A percentile compares a stretch with the other conserved stretches of the same genome.
Evolutionary conservation across 2,797 vertebrate species (phyloP).

Genomic region (Hippoglossus hippoglossus): DNA sequence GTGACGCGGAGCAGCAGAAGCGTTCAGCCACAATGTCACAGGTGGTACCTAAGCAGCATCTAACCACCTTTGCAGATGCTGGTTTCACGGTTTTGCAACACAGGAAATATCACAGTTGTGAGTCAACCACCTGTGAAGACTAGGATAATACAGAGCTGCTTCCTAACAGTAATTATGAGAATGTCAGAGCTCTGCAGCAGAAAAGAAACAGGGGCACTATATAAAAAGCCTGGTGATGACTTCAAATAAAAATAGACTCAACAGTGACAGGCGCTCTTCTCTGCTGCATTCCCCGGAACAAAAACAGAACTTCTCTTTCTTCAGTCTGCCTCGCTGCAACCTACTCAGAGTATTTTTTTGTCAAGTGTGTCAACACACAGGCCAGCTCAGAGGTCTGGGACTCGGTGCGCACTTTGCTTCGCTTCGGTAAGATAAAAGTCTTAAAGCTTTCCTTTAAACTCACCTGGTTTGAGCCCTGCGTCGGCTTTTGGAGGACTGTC

Average conservation of each 20-base stretch:
- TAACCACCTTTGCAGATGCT: conserved; percentile 60
- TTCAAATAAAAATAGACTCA: conserved; percentile 73
- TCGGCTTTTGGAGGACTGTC: conserved; percentile 82
- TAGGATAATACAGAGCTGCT: conserved; percentile 46
- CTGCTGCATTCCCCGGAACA: conserved; percentile 45
- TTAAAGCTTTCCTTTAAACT: conserved; percentile 33
- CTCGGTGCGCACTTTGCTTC: neutral
- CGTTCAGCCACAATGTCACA: conserved; percentile 49
- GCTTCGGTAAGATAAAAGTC: conserved; percentile 7
- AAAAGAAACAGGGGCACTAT: conserved; percentile 43
- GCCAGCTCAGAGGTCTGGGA: conserved; percentile 21
- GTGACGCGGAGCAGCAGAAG: conserved; percentile 22
- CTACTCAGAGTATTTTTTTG: conserved; percentile 26
- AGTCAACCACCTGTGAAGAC: conserved; percentile 66
- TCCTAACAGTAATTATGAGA: conserved; percentile 59
- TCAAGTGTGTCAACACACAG: conserved; percentile 41
- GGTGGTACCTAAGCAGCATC: conserved; percentile 60
- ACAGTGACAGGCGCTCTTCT: conserved; percentile 57
- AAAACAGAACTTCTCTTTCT: conserved; percentile 59
- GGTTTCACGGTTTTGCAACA: conserved; percentile 49
- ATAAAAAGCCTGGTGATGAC: conserved; percentile 56
- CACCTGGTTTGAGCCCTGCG: conserved; percentile 82
- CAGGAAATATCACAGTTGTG: conserved; percentile 58
- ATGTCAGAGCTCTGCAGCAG: conserved; percentile 52
- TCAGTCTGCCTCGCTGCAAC: conserved; percentile 26